Base-by-base conservation (phyloP, 2,797 vertebrate genomes). In the Sebastes alutus region DNA sequence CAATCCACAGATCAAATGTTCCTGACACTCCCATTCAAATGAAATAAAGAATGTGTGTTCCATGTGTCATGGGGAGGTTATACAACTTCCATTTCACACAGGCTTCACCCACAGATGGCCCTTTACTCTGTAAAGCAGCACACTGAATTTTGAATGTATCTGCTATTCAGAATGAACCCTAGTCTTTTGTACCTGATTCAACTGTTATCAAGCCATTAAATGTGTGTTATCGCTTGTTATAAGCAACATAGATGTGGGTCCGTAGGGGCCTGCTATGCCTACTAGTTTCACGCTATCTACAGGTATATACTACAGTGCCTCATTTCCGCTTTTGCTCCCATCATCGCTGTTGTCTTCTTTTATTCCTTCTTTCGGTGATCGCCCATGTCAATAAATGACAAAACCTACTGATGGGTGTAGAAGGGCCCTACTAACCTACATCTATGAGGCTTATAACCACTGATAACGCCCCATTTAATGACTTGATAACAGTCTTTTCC, bases 1-100 rank as follows among this genome's bases (percentile, higher is more conserved):
- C 76, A 83, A 88, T 83, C 71, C 80, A 30, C 49, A 63, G 80
- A 89, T 92, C 56, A 86, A 82, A 25, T 84, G 59, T 92, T 90
- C 80, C 62, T 25, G 59, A 85, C 82, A 55, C 74, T 89, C 68
- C 76, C 20, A 25, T 29, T 49, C 33, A 77, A 83, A 86, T 33
- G 16, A 72, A 86, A 78, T 30, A 65, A 55, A 71, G 58, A 72
- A 23, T 84, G 73, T 80, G 75, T 90, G 71, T 78, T 81, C 62
- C 33, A 12, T 58, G 66, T 76, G 74, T 75, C 63, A 59, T 0
- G 4, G 9, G 16, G 25, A 85, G 70, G 66, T 82, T 32, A 63
- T 20, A 52, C 22, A 79, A 64, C 14, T 38, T 64, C 22, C 16
- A 61, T 56, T 83, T 88, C 68, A 63, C 52, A 71, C 25, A 29